Evolutionary conservation across 2,888 invertebrate species (phyloP).

Genomic region (Drosophila hamatofila): DNA sequence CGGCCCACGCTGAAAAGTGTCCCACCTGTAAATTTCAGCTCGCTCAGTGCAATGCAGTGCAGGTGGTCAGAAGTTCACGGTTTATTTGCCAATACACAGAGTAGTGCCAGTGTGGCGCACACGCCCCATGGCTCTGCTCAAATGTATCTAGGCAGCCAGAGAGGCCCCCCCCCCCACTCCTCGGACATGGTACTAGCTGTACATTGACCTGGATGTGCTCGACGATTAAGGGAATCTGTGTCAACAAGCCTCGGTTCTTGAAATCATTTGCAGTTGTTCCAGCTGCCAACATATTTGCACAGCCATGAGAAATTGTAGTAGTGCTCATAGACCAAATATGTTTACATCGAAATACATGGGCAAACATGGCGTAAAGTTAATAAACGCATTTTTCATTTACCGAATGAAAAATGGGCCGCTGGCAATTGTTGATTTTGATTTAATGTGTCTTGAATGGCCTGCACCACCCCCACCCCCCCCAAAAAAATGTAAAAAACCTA

Average conservation of each 20-base stretch:
- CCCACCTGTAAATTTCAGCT: not conserved
- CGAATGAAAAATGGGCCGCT: not conserved
- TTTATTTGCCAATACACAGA: constrained; percentile 8
- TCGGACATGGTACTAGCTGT: not conserved
- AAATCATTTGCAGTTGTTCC: constrained; percentile 2
- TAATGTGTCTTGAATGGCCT: not conserved
- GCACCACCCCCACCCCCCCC: not conserved
- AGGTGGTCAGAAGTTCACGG: constrained; percentile 3
- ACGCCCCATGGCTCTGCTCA: not conserved
- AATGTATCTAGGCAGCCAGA: not conserved
- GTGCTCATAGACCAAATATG: constrained; percentile 1
- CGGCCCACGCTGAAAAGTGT: not conserved
- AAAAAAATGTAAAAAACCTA: no score
- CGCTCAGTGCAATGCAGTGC: not conserved
- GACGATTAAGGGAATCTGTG: constrained; percentile 4
- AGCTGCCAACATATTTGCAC: not conserved
- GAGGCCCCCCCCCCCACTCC: not conserved
- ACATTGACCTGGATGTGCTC: not conserved
- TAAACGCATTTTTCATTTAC: constrained; percentile 4
- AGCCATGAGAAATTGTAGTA: not conserved
- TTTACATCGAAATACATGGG: not conserved
- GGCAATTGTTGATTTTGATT: not conserved
- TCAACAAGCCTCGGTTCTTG: not conserved
- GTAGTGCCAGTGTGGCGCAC: not conserved
- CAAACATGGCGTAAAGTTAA: constrained; percentile 5